phyloP scores from a whole-genome alignment of 1,140 invertebrate species.

The Aethina tumida region DNA sequence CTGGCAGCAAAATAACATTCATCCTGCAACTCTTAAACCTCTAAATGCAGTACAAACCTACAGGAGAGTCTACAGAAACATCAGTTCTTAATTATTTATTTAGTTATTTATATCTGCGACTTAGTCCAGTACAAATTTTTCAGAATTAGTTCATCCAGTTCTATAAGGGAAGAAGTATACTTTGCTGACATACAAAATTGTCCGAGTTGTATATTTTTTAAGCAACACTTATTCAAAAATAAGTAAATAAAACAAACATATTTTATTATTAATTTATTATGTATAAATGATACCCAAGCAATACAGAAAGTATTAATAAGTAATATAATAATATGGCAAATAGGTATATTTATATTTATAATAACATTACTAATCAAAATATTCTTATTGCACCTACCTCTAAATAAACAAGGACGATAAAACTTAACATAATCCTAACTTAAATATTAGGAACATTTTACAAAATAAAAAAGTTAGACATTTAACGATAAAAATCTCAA shows the following conservation, averaged over 20 bases:
- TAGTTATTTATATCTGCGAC: constrained; percentile 25
- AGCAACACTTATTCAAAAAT: too few species aligned
- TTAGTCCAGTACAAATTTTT: constrained; percentile 18
- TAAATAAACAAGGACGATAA: constrained; percentile 29
- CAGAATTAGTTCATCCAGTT: constrained; percentile 1
- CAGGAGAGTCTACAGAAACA: constrained; percentile 21
- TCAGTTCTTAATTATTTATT: too few species aligned
- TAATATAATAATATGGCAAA: constrained; percentile 36
- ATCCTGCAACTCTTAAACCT: constrained; percentile 2
- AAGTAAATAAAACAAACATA: too few species aligned
- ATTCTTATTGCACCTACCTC: constrained; percentile 37
- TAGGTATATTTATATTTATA: constrained; percentile 31
- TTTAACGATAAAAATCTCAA: constrained; percentile 20
- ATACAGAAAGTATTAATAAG: constrained; percentile 31
- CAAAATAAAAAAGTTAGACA: constrained; percentile 17
- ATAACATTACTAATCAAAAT: constrained; percentile 26
- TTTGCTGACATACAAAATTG: constrained; percentile 22
- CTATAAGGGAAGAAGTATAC: constrained; percentile 16
- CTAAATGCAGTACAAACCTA: constrained; percentile 13
- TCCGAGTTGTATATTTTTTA: constrained; percentile 39
- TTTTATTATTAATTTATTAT: constrained; percentile 32
- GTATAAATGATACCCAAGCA: constrained; percentile 35
- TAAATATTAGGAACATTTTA: constrained; percentile 31
- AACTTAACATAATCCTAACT: constrained; percentile 28
- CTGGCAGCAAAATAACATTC: constrained; percentile 4